phyloP scores from a whole-genome alignment of 1,140 invertebrate species.

The Homarus americanus region DNA sequence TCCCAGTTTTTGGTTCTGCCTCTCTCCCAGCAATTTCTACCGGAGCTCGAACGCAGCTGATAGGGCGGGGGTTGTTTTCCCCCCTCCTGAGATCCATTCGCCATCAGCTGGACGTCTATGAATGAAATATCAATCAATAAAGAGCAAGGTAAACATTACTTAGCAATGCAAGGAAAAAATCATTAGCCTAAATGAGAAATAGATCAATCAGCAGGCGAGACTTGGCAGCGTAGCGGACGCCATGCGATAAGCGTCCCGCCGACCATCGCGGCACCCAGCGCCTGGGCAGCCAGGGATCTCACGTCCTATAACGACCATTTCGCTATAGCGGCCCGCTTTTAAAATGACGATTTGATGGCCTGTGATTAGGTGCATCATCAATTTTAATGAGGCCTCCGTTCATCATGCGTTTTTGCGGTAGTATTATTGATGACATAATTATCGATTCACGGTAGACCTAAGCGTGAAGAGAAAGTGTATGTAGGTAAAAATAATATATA shows the following conservation, averaged over 20 bases:
- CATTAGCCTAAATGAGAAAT: conserved; percentile 25
- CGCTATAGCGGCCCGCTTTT: conserved; percentile 66
- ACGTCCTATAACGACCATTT: conserved; percentile 65
- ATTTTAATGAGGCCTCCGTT: conserved; percentile 59
- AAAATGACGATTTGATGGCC: conserved; percentile 70
- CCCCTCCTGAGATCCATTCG: neutral
- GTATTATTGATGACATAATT: too few relatives aligned
- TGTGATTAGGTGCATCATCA: conserved; percentile 70
- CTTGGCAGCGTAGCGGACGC: conserved; percentile 23
- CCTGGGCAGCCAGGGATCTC: conserved; percentile 19
- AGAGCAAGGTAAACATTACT: neutral
- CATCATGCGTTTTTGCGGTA: conserved; percentile 38
- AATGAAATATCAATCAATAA: neutral
- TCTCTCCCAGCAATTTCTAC: conserved; percentile 21
- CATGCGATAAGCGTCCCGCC: conserved; percentile 29
- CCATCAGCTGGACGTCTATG: neutral
- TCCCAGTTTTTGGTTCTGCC: conserved; percentile 15
- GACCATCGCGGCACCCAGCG: conserved; percentile 50
- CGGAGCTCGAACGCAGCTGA: neutral
- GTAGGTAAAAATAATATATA: too few relatives aligned
- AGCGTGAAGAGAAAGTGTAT: too few relatives aligned
- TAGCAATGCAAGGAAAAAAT: neutral
- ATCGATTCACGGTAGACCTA: too few relatives aligned
- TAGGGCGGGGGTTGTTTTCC: neutral
- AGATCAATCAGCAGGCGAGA: conserved; percentile 16